Conservation (phyloP, 2,797 vertebrate species). For the Malurus leucopterus region DNA sequence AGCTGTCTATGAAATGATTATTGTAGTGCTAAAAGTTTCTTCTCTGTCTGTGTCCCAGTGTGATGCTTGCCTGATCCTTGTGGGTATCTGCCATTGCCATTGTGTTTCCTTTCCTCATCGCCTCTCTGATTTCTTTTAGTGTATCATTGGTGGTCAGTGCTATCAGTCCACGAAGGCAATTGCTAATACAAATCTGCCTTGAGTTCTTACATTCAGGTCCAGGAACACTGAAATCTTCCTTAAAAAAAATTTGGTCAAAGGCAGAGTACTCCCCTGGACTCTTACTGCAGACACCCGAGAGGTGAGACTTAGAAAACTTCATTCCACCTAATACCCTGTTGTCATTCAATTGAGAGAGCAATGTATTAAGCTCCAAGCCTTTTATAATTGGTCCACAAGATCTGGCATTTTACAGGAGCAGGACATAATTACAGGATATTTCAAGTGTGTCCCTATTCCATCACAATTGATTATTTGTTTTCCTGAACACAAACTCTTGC, state of each 20-base stretch:
- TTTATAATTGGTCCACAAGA: neutral
- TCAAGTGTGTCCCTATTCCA: neutral
- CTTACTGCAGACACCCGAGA: neutral
- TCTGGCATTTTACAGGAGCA: neutral
- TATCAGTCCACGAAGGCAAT: neutral
- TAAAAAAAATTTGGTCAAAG: neutral
- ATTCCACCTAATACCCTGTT: neutral
- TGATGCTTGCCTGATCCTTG: neutral
- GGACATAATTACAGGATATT: neutral
- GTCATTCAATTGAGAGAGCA: neutral
- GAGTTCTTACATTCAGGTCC: neutral
- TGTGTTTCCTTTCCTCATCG: neutral
- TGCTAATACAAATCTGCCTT: neutral
- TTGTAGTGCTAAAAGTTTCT: neutral
- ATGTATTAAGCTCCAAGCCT: neutral
- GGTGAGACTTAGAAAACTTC: neutral
- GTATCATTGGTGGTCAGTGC: neutral
- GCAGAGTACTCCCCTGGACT: neutral
- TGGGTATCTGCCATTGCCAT: neutral
- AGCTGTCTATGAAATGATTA: neutral
- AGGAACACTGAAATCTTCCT: neutral
- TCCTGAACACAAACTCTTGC: neutral
- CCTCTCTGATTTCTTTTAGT: neutral
- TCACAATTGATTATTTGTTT: neutral
- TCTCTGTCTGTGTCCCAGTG: neutral